Percentiles rank a stretch among this genome's conserved stretches.
Evolutionary conservation across 2,888 invertebrate species (phyloP).

Genomic region (Drosophila engyochracea): DNA sequence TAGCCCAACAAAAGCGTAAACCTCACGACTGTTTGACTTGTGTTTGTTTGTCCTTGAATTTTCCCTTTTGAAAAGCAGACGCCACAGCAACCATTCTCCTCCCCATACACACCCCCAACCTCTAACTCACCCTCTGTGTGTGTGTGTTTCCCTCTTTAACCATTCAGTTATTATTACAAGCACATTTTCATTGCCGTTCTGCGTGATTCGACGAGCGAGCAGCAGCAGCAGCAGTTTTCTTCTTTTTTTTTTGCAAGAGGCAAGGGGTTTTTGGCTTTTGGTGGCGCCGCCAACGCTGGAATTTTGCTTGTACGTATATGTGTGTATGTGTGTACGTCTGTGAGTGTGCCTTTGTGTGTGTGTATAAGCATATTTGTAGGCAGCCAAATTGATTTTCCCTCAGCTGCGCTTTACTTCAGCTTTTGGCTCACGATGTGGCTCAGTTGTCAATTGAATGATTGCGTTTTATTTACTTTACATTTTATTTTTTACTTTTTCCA

Average conservation of each 20-base stretch:
- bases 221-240: not conserved
- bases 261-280: conserved; percentile 26
- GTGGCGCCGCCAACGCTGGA: conserved; percentile 68
- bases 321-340: conserved; percentile 1
- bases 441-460: conserved; percentile 80
- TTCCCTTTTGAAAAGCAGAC: conserved; percentile 62
- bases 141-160: not conserved
- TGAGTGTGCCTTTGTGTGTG: not conserved
- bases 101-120: not conserved
- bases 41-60: conserved; percentile 82
- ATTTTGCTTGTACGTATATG: conserved; percentile 44
- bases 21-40: conserved; percentile 76
- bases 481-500: conserved; percentile 35
- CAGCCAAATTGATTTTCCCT: conserved; percentile 71
- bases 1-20: conserved; percentile 53
- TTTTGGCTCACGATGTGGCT: conserved; percentile 45
- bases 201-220: conserved; percentile 25
- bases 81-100: conserved; percentile 43
- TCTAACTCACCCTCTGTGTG: not conserved
- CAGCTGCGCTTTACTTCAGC: conserved; percentile 43
- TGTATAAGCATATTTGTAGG: conserved; percentile 32
- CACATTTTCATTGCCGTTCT: conserved; percentile 76
- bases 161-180: conserved; percentile 76
- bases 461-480: conserved; percentile 76
- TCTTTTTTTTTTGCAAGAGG: not conserved